Evolutionary conservation across 2,797 vertebrate species (phyloP).

Genomic region (Numenius phaeopus): DNA sequence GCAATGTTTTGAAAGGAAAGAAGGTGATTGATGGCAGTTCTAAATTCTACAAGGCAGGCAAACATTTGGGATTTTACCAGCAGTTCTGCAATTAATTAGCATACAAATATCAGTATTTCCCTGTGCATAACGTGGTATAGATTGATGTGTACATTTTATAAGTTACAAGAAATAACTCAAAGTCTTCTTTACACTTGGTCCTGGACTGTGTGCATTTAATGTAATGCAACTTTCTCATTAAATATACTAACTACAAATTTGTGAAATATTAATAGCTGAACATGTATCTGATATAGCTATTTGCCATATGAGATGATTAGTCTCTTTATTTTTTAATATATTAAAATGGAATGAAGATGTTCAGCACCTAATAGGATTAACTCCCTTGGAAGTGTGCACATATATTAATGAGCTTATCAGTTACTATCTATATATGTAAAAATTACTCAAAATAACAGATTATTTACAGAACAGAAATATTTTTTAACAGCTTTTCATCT

Average conservation of each 20-base stretch:
- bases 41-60: constrained; percentile 11
- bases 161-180: background rate
- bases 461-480: background rate
- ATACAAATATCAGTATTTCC: constrained; percentile 58
- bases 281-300: background rate
- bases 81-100: constrained; percentile 55
- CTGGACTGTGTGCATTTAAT: background rate
- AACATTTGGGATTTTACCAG: constrained; percentile 28
- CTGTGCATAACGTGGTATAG: background rate
- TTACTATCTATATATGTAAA: background rate
- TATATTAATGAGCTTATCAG: background rate
- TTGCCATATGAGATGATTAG: background rate
- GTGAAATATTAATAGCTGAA: background rate
- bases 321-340: background rate
- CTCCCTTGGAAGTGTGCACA: background rate
- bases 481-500: background rate
- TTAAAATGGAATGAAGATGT: background rate
- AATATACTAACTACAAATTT: background rate
- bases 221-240: background rate
- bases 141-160: background rate
- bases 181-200: background rate
- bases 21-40: constrained; percentile 31
- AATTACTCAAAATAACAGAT: background rate
- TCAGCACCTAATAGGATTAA: background rate
- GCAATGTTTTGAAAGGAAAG: constrained; percentile 1